Percentiles rank a stretch among this genome's conserved stretches.
Conservation (phyloP, 2,797 vertebrate species). For the Rhinogobio ventralis region DNA sequence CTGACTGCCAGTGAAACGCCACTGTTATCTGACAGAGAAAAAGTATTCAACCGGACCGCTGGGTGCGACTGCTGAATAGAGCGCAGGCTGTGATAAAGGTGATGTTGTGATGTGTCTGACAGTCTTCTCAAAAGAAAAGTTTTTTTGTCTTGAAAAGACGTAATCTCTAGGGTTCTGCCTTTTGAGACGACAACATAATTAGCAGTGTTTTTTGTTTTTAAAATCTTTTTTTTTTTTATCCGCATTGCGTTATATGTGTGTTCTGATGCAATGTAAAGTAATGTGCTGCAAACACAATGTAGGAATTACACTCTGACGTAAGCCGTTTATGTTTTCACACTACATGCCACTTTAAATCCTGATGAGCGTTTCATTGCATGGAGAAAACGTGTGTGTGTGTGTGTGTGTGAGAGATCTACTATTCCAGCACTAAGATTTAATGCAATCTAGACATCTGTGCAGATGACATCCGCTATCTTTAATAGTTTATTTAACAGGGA, state of each 20-base stretch:
- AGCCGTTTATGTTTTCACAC: slow-evolving; percentile 71
- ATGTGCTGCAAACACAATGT: slow-evolving; percentile 49
- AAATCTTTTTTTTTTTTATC: slow-evolving; percentile 64
- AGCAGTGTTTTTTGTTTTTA: slow-evolving; percentile 50
- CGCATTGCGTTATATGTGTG: slow-evolving; percentile 37
- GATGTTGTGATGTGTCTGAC: neutral
- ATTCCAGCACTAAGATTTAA: neutral
- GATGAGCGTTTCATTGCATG: slow-evolving; percentile 75
- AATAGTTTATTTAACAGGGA: neutral
- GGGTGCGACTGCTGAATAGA: neutral
- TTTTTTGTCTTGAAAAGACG: neutral
- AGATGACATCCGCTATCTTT: neutral
- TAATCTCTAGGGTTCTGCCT: slow-evolving; percentile 24
- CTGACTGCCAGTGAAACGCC: slow-evolving; percentile 11
- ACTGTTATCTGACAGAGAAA: slow-evolving; percentile 27
- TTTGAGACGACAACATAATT: slow-evolving; percentile 55
- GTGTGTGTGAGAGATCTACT: neutral
- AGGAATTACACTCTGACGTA: slow-evolving; percentile 58
- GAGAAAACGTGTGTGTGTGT: slow-evolving; percentile 67
- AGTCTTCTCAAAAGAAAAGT: neutral
- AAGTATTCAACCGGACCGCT: slow-evolving; percentile 3
- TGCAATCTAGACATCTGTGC: neutral
- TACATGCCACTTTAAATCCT: slow-evolving; percentile 55
- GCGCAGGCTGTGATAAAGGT: slow-evolving; percentile 18
- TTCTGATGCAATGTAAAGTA: slow-evolving; percentile 76